Evolutionary conservation across 2,113 vertebrate genomes (phyloP), one percentile per base, ranked within the genome.

Genomic region (Herpailurus yagouaroundi): DNA sequence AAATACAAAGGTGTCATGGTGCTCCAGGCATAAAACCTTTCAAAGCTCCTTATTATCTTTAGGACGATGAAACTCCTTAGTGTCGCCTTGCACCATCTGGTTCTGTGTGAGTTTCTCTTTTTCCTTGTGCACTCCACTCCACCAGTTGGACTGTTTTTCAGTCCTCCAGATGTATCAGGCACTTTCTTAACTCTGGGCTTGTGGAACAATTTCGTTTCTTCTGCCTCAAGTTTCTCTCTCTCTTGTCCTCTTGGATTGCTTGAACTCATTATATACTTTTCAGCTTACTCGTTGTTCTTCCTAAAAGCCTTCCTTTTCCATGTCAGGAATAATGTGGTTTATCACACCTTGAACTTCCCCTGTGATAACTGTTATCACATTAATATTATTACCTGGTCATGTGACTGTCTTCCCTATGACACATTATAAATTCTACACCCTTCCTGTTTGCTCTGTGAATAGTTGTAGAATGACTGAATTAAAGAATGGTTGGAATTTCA

Each of bases 401-500:
- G 4, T 85, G 29, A 86, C 74, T 60, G 3, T 93, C 38, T 68
- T 52, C 63, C 45, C 63, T 45, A 10, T 64, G 19, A 66, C 60
- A 68, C 14, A 7, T 89, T 57, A 79, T 80, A 68, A 71, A 76
- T 82, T 69, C 55, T 63, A 4, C 45, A 31, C 8, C 13, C 33
- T 94, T 94, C 57, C 68, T 38, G 80, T 87, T 88, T 87, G 27
- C 36, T 80, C 36, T 55, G 31, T 95, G 64, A 94, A 64, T 79
- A 79, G 41, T 50, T 84, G 60, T 45, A 41, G 36, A 66, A 66
- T 76, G 36, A 55, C 31, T 91, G 64, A 63, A 88, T 77, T 87
- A 88, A 80, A 55, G 38, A 94, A 52, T 89, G 50, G 80, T 15
- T 27, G 4, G 31, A 92, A 96, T 87, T 89, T 96, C 48, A 95